A percentile compares a stretch with the other conserved stretches of the same genome.
Conservation (phyloP, 2,113 vertebrate species). For the Centrocercus urophasianus region DNA sequence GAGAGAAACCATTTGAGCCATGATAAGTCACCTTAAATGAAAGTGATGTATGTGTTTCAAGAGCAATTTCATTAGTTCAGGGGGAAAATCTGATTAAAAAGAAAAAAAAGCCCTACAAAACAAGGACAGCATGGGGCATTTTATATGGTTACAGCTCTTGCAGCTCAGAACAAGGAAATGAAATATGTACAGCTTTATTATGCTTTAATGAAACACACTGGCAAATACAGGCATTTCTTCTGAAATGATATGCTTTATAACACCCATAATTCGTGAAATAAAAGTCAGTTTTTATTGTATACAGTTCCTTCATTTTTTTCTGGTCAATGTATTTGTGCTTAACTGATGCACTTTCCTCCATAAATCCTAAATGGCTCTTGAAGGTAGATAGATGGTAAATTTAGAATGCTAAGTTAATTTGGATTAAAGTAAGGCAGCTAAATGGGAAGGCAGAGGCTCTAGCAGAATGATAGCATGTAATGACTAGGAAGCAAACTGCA, state of each 20-base stretch:
- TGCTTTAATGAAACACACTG: conserved; percentile 61
- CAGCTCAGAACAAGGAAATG: conserved; percentile 44
- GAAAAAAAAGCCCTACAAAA: neutral
- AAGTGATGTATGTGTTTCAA: conserved; percentile 62
- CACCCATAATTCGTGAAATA: conserved; percentile 46
- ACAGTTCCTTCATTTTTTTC: neutral
- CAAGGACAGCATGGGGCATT: conserved; percentile 24
- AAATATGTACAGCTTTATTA: conserved; percentile 67
- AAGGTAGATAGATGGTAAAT: neutral
- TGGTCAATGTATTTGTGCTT: neutral
- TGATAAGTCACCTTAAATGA: conserved; percentile 20
- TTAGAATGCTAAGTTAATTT: neutral
- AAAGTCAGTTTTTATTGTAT: neutral
- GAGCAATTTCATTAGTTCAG: conserved; percentile 18
- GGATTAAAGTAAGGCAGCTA: neutral
- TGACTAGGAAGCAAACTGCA: neutral
- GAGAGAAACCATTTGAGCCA: neutral
- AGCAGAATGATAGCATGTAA: neutral
- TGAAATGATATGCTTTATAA: conserved; percentile 33
- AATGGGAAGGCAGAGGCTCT: neutral
- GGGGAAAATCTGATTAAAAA: conserved; percentile 25
- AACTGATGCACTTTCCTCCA: neutral
- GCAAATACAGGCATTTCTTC: conserved; percentile 17
- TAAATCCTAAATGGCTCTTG: conserved; percentile 8
- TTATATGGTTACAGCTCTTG: conserved; percentile 27